Base-by-base conservation (phyloP, 2,113 vertebrate species). In the Neopipo cinnamomea region DNA sequence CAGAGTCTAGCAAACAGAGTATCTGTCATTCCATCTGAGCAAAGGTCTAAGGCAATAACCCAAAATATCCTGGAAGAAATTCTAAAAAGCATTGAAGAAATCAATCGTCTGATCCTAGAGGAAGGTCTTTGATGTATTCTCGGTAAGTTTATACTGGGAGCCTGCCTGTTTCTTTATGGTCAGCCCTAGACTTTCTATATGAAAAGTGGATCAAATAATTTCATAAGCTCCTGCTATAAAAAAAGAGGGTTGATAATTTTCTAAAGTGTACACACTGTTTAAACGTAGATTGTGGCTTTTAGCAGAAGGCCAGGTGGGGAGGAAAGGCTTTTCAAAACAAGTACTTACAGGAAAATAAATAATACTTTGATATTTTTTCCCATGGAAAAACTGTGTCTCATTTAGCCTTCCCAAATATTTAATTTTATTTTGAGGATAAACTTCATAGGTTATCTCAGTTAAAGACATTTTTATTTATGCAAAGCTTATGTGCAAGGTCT, bases 91-190 rank as follows among this genome's bases (percentile, higher is more conserved):
- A 97, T 96, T 97, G 97, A 98, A 97, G 97, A 97, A 98, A 95
- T 96, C 88, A 74, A 91, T 97, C 97, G 95, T 98, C 97, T 97
- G 97, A 97, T 97, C 96, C 96, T 96, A 88, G 97, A 97, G 94
- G 95, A 97, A 97, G 76, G 96, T 80, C 97, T 98, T 98, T 98
- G 97, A 98, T 98, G 98, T 98, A 96, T 96, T 96, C 87, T 86
- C 12, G 91, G 76, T 96, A 95, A 97, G 96, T 98, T 98, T 98
- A 97, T 95, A 96, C 97, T 98, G 98, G 98, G 98, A 97, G 76
- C 85, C 87, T 98, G 98, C 97, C 98, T 96, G 58, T 95, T 89
- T 91, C 97, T 96, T 95, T 94, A 95, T 71, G 97, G 97, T 96
- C 84, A 94, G 88, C 94, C 95, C 67, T 92, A 82, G 96, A 81